Conservation (phyloP, 2,888 invertebrate species). For the Agonopterix heracliana region DNA sequence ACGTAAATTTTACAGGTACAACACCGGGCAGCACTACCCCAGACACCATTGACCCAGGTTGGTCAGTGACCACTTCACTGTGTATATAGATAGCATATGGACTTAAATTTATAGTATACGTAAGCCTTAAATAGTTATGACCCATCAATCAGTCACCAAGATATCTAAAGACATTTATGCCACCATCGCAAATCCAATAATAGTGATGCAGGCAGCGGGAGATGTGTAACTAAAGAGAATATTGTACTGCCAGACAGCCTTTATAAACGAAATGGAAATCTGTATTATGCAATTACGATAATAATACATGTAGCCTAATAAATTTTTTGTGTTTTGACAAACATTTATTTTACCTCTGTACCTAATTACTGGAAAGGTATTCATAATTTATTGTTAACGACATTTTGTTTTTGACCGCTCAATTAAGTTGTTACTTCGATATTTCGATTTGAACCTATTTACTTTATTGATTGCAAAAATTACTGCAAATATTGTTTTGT, state of each 20-base stretch:
- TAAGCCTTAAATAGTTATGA: constrained; percentile 16
- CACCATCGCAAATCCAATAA: constrained; percentile 1
- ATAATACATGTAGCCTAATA: constrained; percentile 1
- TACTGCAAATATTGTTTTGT: constrained; percentile 6
- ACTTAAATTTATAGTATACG: constrained; percentile 34
- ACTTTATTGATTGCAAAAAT: constrained; percentile 2
- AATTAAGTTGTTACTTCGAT: constrained; percentile 1
- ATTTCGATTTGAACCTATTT: not conserved
- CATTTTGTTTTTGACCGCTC: constrained; percentile 2
- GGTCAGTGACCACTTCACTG: constrained; percentile 27
- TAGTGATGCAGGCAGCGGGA: not conserved
- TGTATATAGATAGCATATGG: constrained; percentile 52
- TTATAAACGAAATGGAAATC: constrained; percentile 3
- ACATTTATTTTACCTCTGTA: constrained; percentile 4
- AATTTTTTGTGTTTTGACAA: constrained; percentile 1
- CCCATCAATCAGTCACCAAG: not conserved
- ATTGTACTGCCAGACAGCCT: constrained; percentile 10
- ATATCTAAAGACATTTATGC: too few relatives aligned
- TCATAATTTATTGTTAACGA: constrained; percentile 1
- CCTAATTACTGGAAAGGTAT: not conserved
- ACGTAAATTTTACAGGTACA: constrained; percentile 42
- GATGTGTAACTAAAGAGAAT: not conserved
- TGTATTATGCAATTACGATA: not conserved
- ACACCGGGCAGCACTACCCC: constrained; percentile 59
- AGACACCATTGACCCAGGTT: constrained; percentile 66